Base-by-base conservation (phyloP, 2,797 vertebrate genomes). In the Sebastolobus altivelis region DNA sequence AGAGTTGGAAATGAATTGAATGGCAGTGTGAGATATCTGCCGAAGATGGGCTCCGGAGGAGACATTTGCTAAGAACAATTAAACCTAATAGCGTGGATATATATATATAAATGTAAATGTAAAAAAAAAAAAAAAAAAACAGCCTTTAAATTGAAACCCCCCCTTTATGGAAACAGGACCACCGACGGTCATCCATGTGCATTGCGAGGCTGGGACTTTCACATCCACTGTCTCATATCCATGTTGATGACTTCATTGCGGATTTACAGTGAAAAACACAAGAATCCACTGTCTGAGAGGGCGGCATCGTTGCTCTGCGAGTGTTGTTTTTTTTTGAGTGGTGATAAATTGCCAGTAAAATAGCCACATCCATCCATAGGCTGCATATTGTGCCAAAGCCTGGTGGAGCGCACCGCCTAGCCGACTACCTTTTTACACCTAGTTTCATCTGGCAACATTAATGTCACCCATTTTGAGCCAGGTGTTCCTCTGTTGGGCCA, bases 161-260 rank as follows among this genome's bases (percentile, higher is more conserved):
- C 20, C 75, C 72, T 81, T 66, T 40, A 77, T 79, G 88, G 87
- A 91, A 83, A 73, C 77, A 14, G 87, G 76, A 85, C 68, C 75
- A 52, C 68, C 66, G 75, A 87, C 80, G 76, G 70, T 74, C 92
- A 76, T 92, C 85, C 84, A 87, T 90, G 90, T 88, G 75, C 85
- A 75, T 72, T 54, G 69, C 80, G 72, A 81, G 79, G 80, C 89
- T 82, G 89, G 86, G 81, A 70, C 83, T 78, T 81, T 89, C 87
- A 80, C 81, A 79, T 89, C 86, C 85, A 83, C 72, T 65, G 69
- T 61, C 88, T 85, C 81, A 22, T 56, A 82, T 89, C 82, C 83
- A 54, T 82, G 86, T 93, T 86, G 91, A 93, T 94, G 93, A 95
- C 92, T 95, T 94, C 93, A 94, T 93, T 93, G 92, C 89, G 91